These are phyloP conservation scores for Heliconius hermathena DNA, from an alignment of 1,140 invertebrate species.

Conservation along the genomic window DNA sequence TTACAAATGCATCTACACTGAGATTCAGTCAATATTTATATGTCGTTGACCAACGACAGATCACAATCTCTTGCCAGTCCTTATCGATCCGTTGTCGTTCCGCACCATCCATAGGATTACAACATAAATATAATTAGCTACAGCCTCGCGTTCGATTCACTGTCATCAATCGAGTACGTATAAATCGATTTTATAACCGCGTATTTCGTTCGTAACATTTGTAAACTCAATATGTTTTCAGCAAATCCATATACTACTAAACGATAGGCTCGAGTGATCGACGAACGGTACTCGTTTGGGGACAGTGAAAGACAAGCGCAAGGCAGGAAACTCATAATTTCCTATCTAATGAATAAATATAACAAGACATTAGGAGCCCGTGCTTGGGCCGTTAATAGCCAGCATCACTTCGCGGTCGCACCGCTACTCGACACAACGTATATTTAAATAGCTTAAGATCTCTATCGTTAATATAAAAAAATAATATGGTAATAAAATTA, in stretches of 20 bases:
- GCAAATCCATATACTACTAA: background rate
- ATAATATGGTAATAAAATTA: conserved; percentile 82
- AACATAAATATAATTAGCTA: conserved; percentile 82
- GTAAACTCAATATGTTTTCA: background rate
- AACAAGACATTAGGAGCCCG: conserved; percentile 69
- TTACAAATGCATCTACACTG: conserved; percentile 82
- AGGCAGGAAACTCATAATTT: conserved; percentile 75
- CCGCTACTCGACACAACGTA: conserved; percentile 76
- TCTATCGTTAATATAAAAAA: conserved; percentile 80
- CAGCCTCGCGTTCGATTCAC: conserved; percentile 44
- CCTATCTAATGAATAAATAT: conserved; percentile 81
- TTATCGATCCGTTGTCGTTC: conserved; percentile 71
- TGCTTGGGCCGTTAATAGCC: conserved; percentile 65
- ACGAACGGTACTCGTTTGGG: background rate
- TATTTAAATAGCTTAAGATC: conserved; percentile 78
- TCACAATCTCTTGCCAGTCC: conserved; percentile 81
- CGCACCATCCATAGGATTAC: conserved; percentile 75
- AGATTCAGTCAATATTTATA: conserved; percentile 83
- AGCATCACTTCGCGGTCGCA: conserved; percentile 79
- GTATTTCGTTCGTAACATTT: background rate
- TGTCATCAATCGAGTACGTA: conserved; percentile 46
- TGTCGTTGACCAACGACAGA: conserved; percentile 81
- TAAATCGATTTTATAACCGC: background rate
- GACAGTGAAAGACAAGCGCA: background rate
- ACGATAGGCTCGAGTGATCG: background rate